These are phyloP conservation scores for Steinernema khuongi DNA, from an alignment of 1,140 invertebrate species.

Conservation along the genomic window DNA sequence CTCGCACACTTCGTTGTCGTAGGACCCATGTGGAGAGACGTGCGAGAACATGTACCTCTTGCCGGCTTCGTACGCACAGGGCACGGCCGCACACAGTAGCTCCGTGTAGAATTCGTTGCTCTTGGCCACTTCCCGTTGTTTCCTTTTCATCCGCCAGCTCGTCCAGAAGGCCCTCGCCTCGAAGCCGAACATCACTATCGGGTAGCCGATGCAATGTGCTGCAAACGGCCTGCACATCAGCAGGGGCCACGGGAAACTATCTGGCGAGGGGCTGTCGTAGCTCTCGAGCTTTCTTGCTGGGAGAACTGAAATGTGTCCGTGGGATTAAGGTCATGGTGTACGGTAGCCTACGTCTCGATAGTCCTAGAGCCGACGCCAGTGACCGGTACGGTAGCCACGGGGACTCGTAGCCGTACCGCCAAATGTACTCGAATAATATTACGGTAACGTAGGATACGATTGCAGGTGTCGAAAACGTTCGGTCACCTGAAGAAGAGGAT, in stretches of 20 bases:
- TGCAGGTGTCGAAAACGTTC: conserved; percentile 8
- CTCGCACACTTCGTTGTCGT: neutral
- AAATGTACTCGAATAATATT: conserved; percentile 8
- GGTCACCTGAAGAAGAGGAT: neutral
- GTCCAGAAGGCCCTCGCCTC: neutral
- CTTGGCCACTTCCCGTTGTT: neutral
- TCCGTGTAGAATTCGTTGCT: neutral
- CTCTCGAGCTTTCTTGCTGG: neutral
- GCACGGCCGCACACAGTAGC: neutral
- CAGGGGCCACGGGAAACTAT: neutral
- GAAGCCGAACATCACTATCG: conserved; percentile 8
- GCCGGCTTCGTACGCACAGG: neutral
- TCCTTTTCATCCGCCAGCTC: neutral
- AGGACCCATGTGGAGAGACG: neutral
- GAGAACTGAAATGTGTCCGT: neutral
- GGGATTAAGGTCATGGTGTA: neutral
- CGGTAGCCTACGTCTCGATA: neutral
- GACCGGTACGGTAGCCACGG: conserved; percentile 14
- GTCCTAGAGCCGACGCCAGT: neutral
- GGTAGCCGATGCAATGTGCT: conserved; percentile 2
- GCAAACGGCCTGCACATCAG: conserved; percentile 9
- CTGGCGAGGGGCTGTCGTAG: neutral
- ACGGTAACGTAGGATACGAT: neutral
- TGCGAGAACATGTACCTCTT: conserved; percentile 8
- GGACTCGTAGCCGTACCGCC: neutral